phyloP scores from a whole-genome alignment of 2,888 invertebrate genomes.

The Polymixis flavicincta region DNA sequence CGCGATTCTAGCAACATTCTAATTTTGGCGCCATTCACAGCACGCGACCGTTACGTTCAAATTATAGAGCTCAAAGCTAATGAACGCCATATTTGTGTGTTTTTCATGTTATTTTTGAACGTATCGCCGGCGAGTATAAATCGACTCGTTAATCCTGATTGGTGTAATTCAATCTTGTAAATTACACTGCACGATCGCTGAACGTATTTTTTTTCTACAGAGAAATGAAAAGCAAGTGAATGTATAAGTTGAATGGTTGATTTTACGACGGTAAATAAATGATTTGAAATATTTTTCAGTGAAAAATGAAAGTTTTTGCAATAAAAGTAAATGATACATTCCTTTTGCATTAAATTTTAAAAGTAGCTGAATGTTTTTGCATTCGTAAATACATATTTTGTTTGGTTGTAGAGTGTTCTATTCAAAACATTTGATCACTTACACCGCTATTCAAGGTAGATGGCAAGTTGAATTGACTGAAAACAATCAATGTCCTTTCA shows the following conservation, averaged over 20 bases:
- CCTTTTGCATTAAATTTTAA: conserved; percentile 5
- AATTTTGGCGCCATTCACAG: conserved; percentile 65
- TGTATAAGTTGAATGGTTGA: conserved; percentile 48
- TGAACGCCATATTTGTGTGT: conserved; percentile 65
- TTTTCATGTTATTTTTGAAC: conserved; percentile 61
- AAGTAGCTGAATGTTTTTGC: neutral
- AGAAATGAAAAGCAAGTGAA: conserved; percentile 55
- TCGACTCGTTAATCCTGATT: conserved; percentile 69
- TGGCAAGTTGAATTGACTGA: conserved; percentile 2
- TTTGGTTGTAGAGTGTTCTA: neutral
- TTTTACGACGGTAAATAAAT: conserved; percentile 40
- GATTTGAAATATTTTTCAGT: conserved; percentile 41
- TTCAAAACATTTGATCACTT: conserved; percentile 15
- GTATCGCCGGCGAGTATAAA: conserved; percentile 57
- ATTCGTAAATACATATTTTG: neutral
- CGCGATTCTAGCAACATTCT: conserved; percentile 71
- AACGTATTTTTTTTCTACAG: conserved; percentile 52
- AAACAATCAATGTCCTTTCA: conserved; percentile 42
- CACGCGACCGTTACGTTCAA: conserved; percentile 64
- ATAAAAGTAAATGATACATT: conserved; percentile 21
- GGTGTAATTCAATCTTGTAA: conserved; percentile 69
- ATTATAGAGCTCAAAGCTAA: conserved; percentile 68
- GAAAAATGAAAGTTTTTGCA: conserved; percentile 6
- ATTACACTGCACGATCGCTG: conserved; percentile 61
- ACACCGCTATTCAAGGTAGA: too few relatives aligned